Conservation (phyloP, 2,797 vertebrate species). For the Gastrophryne carolinensis region DNA sequence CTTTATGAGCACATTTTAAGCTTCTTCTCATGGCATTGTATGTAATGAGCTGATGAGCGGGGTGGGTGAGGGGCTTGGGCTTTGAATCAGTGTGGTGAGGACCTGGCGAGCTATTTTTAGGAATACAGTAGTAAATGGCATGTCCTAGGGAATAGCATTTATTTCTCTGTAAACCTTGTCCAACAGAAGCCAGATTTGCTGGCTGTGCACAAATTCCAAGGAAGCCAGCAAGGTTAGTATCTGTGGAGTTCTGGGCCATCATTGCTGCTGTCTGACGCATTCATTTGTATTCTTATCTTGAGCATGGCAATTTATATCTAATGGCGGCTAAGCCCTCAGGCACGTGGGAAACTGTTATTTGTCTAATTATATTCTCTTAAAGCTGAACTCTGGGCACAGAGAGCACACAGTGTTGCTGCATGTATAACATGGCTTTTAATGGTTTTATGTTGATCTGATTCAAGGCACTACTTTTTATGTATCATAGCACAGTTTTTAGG, state of each 20-base stretch:
- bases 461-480: too few relatives aligned
- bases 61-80: too few relatives aligned
- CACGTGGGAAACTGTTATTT: neutral
- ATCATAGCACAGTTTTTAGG: too few relatives aligned
- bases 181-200: constrained; percentile 37
- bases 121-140: constrained; percentile 37
- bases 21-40: constrained; percentile 26
- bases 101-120: constrained; percentile 46
- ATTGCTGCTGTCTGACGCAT: constrained; percentile 12
- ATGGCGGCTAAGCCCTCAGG: neutral
- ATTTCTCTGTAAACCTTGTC: constrained; percentile 46
- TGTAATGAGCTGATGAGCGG: constrained; percentile 40
- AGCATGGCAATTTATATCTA: neutral
- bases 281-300: constrained; percentile 23
- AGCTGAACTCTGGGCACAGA: too few relatives aligned
- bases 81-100: constrained; percentile 38
- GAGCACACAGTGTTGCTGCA: too few relatives aligned
- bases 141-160: constrained; percentile 50
- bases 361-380: neutral
- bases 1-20: constrained; percentile 15
- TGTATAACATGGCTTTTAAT: too few relatives aligned
- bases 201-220: constrained; percentile 16
- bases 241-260: constrained; percentile 18
- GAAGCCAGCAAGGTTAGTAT: constrained; percentile 27
- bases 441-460: too few relatives aligned